Conservation (phyloP, 2,888 invertebrate genomes). For the Drosophila tanythrix region DNA sequence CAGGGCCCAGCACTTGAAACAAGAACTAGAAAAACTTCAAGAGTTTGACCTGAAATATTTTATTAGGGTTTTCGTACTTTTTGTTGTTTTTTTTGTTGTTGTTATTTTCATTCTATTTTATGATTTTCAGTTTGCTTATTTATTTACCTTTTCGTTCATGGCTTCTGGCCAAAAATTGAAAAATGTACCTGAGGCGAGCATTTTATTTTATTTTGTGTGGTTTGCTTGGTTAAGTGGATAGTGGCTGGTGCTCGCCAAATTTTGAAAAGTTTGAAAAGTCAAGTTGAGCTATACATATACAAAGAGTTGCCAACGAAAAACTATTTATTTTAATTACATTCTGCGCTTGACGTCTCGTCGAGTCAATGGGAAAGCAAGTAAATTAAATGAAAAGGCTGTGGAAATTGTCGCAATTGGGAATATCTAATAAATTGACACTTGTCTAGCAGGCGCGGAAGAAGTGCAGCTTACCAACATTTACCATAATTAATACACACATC, state of each 20-base stretch:
- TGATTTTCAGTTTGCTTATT: conserved; percentile 39
- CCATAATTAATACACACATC: conserved; percentile 41
- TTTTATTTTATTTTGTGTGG: conserved; percentile 1
- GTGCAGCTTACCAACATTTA: conserved; percentile 35
- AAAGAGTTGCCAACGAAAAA: conserved; percentile 18
- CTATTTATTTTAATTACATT: conserved; percentile 45
- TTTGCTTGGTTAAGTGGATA: conserved; percentile 17
- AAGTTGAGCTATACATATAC: background rate
- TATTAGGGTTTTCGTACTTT: conserved; percentile 18
- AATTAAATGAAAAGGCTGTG: conserved; percentile 8
- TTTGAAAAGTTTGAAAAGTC: conserved; percentile 29
- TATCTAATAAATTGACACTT: conserved; percentile 16
- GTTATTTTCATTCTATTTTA: conserved; percentile 38
- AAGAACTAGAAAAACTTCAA: conserved; percentile 38
- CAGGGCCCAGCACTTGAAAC: conserved; percentile 25
- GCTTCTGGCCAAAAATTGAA: conserved; percentile 26
- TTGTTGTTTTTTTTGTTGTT: background rate
- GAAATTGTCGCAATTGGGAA: conserved; percentile 3
- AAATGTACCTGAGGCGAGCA: conserved; percentile 13
- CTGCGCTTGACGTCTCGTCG: conserved; percentile 20
- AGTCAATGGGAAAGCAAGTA: conserved; percentile 22
- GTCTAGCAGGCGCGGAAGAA: conserved; percentile 26
- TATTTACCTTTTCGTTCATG: conserved; percentile 32
- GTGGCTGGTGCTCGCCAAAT: conserved; percentile 49
- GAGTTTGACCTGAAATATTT: conserved; percentile 63